Conservation (phyloP, 2,888 invertebrate genomes). For the Dynastes maya region DNA sequence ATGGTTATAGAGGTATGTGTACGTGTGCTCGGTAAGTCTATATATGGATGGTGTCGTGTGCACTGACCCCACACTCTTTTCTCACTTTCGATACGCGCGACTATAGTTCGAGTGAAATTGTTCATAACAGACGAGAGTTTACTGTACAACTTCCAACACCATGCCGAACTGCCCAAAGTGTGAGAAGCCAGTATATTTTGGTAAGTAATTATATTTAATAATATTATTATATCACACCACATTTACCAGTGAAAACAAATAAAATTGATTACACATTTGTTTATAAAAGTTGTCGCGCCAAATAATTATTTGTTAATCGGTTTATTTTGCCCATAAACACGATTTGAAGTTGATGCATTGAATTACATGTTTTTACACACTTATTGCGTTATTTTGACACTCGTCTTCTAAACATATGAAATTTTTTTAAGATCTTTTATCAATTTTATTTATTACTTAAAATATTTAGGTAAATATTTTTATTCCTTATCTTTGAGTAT, state of each 20-base stretch:
- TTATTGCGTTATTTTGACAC: too few relatives aligned
- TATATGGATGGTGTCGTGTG: constrained; percentile 48
- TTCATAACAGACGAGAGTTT: constrained; percentile 29
- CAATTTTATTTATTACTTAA: too few relatives aligned
- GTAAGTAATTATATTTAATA: constrained; percentile 66
- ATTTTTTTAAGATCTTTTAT: too few relatives aligned
- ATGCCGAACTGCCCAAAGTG: constrained; percentile 78
- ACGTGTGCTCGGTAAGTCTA: constrained; percentile 6
- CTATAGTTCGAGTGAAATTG: constrained; percentile 43
- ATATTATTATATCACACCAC: neutral
- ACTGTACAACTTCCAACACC: constrained; percentile 52
- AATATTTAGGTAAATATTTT: too few relatives aligned
- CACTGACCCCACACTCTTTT: constrained; percentile 48
- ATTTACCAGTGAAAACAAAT: too few relatives aligned
- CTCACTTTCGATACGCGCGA: constrained; percentile 42
- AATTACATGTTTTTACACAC: too few relatives aligned
- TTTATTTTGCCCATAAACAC: too few relatives aligned
- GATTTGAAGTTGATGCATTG: too few relatives aligned
- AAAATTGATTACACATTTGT: neutral
- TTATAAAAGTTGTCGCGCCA: neutral
- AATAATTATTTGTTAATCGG: too few relatives aligned
- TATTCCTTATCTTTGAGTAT: too few relatives aligned
- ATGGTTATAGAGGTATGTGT: neutral
- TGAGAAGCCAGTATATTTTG: constrained; percentile 76
- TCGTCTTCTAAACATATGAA: too few relatives aligned